Conservation (phyloP, 2,113 vertebrate species). For the Junco hyemalis region DNA sequence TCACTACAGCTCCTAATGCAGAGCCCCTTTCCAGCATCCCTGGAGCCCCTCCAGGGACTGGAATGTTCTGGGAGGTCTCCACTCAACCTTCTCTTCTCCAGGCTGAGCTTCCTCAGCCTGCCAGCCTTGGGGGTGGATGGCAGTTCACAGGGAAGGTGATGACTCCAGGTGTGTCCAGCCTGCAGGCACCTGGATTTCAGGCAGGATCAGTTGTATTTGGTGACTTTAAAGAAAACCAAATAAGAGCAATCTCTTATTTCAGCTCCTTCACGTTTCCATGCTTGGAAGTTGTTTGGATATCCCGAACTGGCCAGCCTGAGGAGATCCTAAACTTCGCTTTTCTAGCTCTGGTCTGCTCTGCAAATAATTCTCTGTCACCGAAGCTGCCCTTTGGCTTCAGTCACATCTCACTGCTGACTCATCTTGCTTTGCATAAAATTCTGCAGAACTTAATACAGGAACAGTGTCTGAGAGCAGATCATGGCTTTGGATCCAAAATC, state of each 20-base stretch:
- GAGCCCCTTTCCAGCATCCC: background rate
- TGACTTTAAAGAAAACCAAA: background rate
- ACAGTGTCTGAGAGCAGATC: background rate
- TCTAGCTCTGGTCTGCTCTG: background rate
- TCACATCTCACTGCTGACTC: background rate
- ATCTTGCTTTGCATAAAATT: background rate
- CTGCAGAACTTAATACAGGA: background rate
- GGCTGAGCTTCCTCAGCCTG: background rate
- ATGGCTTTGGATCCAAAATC: background rate
- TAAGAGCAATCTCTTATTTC: background rate
- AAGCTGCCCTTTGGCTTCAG: background rate
- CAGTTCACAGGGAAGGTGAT: background rate
- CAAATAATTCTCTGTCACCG: background rate
- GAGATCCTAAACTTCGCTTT: conserved; percentile 1
- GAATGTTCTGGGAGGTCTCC: background rate
- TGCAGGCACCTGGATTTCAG: background rate
- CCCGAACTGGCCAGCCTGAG: background rate
- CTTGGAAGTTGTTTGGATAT: background rate
- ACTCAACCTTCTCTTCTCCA: background rate
- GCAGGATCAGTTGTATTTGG: background rate
- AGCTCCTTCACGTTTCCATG: background rate
- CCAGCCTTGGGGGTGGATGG: background rate
- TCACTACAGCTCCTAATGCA: background rate
- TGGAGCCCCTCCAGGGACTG: background rate
- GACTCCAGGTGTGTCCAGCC: background rate